Evolutionary conservation across 2,113 vertebrate genomes (phyloP).

Genomic region (Ancistrus triradiatus): DNA sequence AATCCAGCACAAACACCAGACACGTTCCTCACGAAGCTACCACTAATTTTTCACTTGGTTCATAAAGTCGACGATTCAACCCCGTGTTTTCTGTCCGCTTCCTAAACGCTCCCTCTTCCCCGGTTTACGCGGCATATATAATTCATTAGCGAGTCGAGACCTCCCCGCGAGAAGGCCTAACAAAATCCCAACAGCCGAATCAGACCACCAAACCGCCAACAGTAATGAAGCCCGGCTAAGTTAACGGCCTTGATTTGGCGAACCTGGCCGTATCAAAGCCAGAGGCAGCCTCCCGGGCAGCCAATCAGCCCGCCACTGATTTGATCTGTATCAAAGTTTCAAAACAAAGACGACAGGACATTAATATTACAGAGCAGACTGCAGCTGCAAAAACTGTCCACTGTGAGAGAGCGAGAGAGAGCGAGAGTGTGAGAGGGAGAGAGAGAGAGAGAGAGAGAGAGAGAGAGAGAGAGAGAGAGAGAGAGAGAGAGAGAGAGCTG

Average conservation of each 20-base stretch:
- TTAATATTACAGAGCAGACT: conserved; percentile 49
- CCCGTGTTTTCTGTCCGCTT: conserved; percentile 6
- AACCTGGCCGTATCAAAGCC: conserved; percentile 44
- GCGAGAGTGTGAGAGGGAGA: too few species aligned
- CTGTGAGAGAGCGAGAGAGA: conserved; percentile 21
- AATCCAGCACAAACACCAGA: neutral
- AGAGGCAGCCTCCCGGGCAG: conserved; percentile 35
- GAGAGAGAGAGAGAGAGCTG: neutral
- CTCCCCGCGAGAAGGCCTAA: conserved; percentile 3
- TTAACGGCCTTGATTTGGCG: conserved; percentile 38
- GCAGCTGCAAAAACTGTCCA: conserved; percentile 44
- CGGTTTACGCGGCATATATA: conserved; percentile 7
- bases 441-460: too few species aligned
- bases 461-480: too few species aligned
- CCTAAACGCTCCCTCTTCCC: neutral
- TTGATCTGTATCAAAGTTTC: conserved; percentile 53
- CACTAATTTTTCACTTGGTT: too few species aligned
- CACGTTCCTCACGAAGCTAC: too few species aligned
- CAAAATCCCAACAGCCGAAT: conserved; percentile 5
- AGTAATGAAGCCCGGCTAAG: conserved; percentile 32
- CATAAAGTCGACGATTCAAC: too few species aligned
- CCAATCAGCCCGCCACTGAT: conserved; percentile 46
- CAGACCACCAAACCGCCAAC: conserved; percentile 29
- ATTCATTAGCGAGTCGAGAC: conserved; percentile 21
- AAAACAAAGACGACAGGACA: conserved; percentile 52